A percentile compares a stretch with the other conserved stretches of the same genome.
These are phyloP conservation scores for Phataginus tricuspis DNA, from an alignment of 2,797 vertebrate species.

Conservation along the genomic window DNA sequence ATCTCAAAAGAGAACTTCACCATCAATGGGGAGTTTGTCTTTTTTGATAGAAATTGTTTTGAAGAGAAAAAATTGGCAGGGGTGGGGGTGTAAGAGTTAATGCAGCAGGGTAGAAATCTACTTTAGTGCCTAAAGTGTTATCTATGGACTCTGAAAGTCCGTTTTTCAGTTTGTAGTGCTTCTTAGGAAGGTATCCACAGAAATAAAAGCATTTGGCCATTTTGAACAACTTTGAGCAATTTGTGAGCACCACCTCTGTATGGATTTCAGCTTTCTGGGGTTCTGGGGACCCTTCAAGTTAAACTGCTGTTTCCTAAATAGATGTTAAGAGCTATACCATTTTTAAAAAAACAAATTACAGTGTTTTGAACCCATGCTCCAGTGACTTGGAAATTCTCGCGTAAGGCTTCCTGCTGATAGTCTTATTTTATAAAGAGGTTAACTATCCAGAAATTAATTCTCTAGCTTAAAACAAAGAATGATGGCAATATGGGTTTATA, in stretches of 20 bases:
- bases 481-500: not conserved
- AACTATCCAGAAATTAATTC: not conserved
- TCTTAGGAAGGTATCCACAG: not conserved
- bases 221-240: not conserved
- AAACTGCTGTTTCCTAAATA: slow-evolving; percentile 17
- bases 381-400: not conserved
- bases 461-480: slow-evolving; percentile 3
- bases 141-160: slow-evolving; percentile 37
- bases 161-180: not conserved
- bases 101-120: not conserved
- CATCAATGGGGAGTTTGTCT: not conserved
- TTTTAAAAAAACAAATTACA: not conserved
- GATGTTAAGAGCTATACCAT: not conserved
- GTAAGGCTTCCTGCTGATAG: not conserved
- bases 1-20: slow-evolving; percentile 16
- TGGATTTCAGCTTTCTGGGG: not conserved
- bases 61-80: not conserved
- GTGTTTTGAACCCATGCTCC: not conserved
- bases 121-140: not conserved
- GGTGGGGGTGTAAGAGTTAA: not conserved
- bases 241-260: not conserved
- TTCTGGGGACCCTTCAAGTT: slow-evolving; percentile 15
- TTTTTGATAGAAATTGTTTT: slow-evolving; percentile 39
- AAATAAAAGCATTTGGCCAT: not conserved
- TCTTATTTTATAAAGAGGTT: slow-evolving; percentile 12